These are phyloP conservation scores for Atherinomorus stipes DNA, from an alignment of 2,113 vertebrate species.

Conservation along the genomic window DNA sequence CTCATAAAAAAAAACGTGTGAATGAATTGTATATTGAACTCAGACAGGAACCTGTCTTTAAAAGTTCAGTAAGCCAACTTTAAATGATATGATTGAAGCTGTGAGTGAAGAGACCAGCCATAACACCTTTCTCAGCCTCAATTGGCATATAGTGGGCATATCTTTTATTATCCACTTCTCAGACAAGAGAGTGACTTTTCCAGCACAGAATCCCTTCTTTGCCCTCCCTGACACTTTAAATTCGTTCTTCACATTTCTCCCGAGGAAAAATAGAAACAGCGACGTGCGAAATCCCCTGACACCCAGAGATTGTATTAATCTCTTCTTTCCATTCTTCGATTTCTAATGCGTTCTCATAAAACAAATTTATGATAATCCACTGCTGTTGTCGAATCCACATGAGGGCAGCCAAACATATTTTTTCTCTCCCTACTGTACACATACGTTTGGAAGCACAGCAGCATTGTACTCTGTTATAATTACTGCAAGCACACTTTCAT, in stretches of 20 bases:
- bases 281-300: conserved; percentile 70
- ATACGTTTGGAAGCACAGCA: conserved; percentile 41
- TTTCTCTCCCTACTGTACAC: conserved; percentile 35
- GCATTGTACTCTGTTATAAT: conserved; percentile 68
- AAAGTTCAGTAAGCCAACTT: not conserved
- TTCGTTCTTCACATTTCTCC: conserved; percentile 50
- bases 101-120: not conserved
- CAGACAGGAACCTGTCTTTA: not conserved
- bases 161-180: conserved; percentile 28
- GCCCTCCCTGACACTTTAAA: conserved; percentile 47
- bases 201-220: conserved; percentile 40
- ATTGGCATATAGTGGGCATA: conserved; percentile 14
- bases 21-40: not conserved
- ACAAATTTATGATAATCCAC: conserved; percentile 80
- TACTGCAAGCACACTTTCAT: conserved; percentile 63
- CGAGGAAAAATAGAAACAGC: conserved; percentile 61
- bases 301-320: conserved; percentile 76
- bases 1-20: not conserved
- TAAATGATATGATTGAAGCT: not conserved
- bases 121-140: conserved; percentile 3
- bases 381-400: conserved; percentile 73
- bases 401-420: conserved; percentile 72
- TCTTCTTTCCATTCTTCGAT: conserved; percentile 70
- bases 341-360: conserved; percentile 66
- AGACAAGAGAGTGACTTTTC: conserved; percentile 32